A percentile compares a stretch with the other conserved stretches of the same genome.
These are phyloP conservation scores for Harmothoe impar DNA, from an alignment of 2,888 invertebrate species.

Conservation along the genomic window DNA sequence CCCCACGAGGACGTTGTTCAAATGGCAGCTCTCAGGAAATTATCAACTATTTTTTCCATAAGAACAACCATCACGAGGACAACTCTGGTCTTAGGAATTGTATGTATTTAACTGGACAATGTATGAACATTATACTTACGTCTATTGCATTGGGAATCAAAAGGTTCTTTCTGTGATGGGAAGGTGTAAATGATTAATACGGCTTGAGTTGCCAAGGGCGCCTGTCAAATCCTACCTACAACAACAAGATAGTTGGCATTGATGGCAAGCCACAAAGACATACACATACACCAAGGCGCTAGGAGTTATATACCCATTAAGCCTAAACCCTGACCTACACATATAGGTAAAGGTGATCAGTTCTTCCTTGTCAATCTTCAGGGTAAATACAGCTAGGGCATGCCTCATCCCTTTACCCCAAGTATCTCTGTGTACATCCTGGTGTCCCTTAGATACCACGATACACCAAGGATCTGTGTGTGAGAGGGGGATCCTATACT, in stretches of 20 bases:
- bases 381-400: background rate
- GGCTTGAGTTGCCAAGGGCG: background rate
- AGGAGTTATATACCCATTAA: background rate
- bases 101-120: too few relatives aligned
- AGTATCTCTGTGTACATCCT: background rate
- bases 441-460: background rate
- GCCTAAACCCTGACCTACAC: background rate
- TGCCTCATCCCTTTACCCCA: background rate
- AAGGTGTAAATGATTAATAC: background rate
- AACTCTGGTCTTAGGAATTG: too few relatives aligned
- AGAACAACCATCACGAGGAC: too few relatives aligned
- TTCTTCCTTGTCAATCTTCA: background rate
- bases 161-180: background rate
- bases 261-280: background rate
- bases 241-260: background rate
- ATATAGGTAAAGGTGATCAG: background rate
- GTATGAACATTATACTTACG: too few relatives aligned
- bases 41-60: too few relatives aligned
- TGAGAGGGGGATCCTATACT: background rate
- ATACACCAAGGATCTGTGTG: background rate
- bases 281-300: background rate
- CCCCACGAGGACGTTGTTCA: too few relatives aligned
- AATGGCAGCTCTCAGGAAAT: too few relatives aligned
- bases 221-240: conserved; percentile 3
- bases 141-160: too few relatives aligned